Evolutionary conservation across 2,797 vertebrate genomes (phyloP).

Genomic region (Channallabes apus): DNA sequence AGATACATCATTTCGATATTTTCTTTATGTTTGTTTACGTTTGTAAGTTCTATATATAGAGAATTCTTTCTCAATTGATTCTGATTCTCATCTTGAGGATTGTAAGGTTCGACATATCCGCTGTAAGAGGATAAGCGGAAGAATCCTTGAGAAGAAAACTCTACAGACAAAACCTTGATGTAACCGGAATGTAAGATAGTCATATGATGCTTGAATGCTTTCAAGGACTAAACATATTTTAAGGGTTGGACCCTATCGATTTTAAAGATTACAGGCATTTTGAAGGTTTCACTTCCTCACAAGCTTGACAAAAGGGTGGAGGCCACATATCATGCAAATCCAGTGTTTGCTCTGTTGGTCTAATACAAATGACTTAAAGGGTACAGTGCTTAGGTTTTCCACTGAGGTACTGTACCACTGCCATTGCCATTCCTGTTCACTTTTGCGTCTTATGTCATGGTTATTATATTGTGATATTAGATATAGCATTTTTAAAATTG

Average conservation of each 20-base stretch:
- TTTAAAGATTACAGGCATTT: not conserved
- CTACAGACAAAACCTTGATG: not conserved
- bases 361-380: constrained; percentile 4
- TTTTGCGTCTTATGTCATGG: not conserved
- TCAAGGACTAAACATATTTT: not conserved
- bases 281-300: constrained; percentile 23
- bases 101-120: not conserved
- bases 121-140: not conserved
- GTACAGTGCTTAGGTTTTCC: not conserved
- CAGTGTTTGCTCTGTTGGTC: constrained; percentile 20
- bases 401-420: not conserved
- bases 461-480: not conserved
- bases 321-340: constrained; percentile 31
- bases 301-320: constrained; percentile 13
- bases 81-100: no score
- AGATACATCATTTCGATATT: not conserved
- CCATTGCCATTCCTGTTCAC: not conserved
- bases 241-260: not conserved
- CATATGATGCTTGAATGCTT: not conserved
- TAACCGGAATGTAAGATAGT: not conserved
- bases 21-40: not conserved
- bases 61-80: no score
- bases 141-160: not conserved
- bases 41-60: not conserved
- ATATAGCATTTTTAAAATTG: not conserved